Conservation (phyloP, 2,113 vertebrate species). For the Melanostigma gelatinosum region DNA sequence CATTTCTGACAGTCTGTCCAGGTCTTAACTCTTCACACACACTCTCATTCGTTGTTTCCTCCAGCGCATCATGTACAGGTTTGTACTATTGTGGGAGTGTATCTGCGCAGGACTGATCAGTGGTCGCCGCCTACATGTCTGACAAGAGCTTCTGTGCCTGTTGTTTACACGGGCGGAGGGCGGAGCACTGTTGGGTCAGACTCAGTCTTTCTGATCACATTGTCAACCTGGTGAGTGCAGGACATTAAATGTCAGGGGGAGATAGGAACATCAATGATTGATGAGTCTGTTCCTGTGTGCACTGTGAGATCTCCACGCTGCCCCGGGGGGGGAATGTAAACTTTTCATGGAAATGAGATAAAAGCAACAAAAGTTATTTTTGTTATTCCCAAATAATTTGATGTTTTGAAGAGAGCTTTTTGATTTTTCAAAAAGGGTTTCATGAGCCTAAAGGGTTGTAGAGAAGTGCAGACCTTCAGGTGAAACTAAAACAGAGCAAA, state of each 20-base stretch:
- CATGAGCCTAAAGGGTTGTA: not conserved
- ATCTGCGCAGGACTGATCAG: not conserved
- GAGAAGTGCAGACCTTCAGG: not conserved
- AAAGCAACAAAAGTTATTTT: slow-evolving; percentile 15
- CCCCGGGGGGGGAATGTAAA: slow-evolving; percentile 46
- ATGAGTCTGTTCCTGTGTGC: slow-evolving; percentile 71
- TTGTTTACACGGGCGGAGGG: slow-evolving; percentile 42
- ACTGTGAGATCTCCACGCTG: slow-evolving; percentile 38
- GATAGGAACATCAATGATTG: slow-evolving; percentile 74
- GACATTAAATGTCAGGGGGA: slow-evolving; percentile 89
- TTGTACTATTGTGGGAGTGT: not conserved
- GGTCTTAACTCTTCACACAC: not conserved
- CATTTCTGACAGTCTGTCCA: no score
- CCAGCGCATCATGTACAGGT: not conserved
- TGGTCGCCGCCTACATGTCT: slow-evolving; percentile 9
- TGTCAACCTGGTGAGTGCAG: slow-evolving; percentile 92
- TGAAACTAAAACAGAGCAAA: slow-evolving; percentile 15
- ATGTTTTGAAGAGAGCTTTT: not conserved
- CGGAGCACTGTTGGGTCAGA: slow-evolving; percentile 37
- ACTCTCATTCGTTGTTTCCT: not conserved
- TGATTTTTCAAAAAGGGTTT: not conserved
- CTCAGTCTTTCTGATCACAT: slow-evolving; percentile 85
- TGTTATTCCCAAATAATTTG: slow-evolving; percentile 9
- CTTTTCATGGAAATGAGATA: slow-evolving; percentile 29
- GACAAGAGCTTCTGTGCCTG: slow-evolving; percentile 11